Base-by-base conservation (phyloP, 2,888 invertebrate species). In the Morpho helenor region DNA sequence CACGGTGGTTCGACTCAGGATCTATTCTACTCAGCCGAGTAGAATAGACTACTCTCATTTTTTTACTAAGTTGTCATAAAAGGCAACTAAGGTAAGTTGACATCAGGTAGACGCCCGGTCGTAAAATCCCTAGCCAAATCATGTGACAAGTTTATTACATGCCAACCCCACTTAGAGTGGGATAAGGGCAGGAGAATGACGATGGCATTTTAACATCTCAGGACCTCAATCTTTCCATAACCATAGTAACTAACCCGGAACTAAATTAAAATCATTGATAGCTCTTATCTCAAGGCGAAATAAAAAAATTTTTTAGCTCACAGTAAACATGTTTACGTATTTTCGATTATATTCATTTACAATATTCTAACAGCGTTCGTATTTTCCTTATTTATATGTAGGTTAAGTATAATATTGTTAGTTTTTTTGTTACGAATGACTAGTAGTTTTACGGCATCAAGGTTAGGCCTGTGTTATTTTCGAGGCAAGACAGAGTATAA, bases 281-380 rank as follows among this genome's bases (percentile, higher is more conserved):
- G 45, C 52, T 45, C 52, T 52, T 52, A 52, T 45, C 52, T 40
- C 45, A 52, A 52, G 52, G 52, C 45, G 7, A 40, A 31, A 45
- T 16, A 40, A 52, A 45, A 52, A 45, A 16, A 9, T 39, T 10
- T 9, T 6, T 22, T 7, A n/a, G 23, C 52, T 40, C 39, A 7
- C 42, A 39, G 52, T 56, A 60, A 63, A 60, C 62, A 58, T 63
- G 60, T 63, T 60, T 60, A 52, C 52, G 43, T 56, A 45, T 48
- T 48, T 52, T 43, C 43, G 48, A 52, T 57, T 57, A 47, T 51
- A 48, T n/a, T 43, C 47, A 31, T 16, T 47, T 43, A 52, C 57
- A n/a, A 52, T 47, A 52, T 57, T 43, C 41, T 42, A 9, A 8
- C 6, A 9, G 43, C 43, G 3, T 3, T 43, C 8, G 8, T 3